These are phyloP conservation scores for Diorhabda elongata DNA, from an alignment of 1,140 invertebrate genomes.

Conservation along the genomic window DNA sequence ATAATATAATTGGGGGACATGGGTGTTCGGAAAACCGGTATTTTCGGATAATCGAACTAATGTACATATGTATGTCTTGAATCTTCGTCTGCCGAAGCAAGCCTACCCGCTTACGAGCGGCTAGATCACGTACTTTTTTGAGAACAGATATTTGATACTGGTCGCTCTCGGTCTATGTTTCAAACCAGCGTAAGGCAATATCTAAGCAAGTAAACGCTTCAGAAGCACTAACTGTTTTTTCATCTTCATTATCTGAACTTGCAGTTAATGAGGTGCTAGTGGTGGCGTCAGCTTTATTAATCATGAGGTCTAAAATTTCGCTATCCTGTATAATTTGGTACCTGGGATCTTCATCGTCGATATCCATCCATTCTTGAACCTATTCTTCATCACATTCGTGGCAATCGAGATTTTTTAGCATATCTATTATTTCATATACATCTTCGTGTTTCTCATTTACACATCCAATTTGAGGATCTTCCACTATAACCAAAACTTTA, in stretches of 20 bases:
- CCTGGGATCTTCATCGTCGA: background rate
- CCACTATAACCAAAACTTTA: too few relatives aligned
- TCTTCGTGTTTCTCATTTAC: too few relatives aligned
- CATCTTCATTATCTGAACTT: constrained; percentile 7
- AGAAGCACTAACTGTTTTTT: constrained; percentile 4
- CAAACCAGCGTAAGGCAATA: constrained; percentile 10
- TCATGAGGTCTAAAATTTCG: background rate
- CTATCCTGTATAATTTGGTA: constrained; percentile 3
- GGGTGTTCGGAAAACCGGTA: too few relatives aligned
- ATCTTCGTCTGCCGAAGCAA: constrained; percentile 14
- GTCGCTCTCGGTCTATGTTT: constrained; percentile 10
- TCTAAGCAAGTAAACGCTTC: constrained; percentile 7
- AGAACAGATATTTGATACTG: constrained; percentile 16
- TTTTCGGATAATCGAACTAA: too few relatives aligned
- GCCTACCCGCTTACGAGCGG: constrained; percentile 3
- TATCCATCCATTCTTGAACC: too few relatives aligned
- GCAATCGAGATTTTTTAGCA: too few relatives aligned
- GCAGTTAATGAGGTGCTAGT: constrained; percentile 1
- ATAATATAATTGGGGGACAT: background rate
- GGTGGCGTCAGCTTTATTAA: constrained; percentile 4
- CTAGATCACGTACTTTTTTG: constrained; percentile 13
- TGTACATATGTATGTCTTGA: background rate
- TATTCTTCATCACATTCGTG: background rate
- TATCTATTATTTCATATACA: too few relatives aligned
- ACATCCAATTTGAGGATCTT: too few relatives aligned